phyloP scores from a whole-genome alignment of 2,113 vertebrate genomes.

The Cariama cristata region DNA sequence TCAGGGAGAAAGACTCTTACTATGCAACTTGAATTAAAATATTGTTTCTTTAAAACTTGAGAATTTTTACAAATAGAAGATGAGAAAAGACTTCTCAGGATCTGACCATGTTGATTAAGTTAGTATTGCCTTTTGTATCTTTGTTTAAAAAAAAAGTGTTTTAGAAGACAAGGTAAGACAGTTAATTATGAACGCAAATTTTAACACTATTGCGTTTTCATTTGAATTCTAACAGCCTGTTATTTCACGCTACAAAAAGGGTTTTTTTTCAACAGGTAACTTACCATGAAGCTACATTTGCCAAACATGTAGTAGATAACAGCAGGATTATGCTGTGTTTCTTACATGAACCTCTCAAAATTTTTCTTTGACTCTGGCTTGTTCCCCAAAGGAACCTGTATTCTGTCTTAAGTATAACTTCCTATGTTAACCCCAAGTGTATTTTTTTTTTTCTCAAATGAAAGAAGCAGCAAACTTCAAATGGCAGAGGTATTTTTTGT shows the following conservation, averaged over 20 bases:
- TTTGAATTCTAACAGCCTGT: background rate
- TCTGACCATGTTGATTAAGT: background rate
- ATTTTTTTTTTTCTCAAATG: background rate
- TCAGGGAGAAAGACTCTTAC: background rate
- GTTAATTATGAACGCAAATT: background rate
- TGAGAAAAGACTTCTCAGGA: background rate
- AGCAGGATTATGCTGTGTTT: background rate
- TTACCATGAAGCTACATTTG: background rate
- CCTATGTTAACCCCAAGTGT: background rate
- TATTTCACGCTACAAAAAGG: background rate
- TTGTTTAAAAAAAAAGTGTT: background rate
- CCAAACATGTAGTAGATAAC: background rate
- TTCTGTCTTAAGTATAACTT: background rate
- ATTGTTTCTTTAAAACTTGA: background rate
- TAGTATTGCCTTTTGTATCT: background rate
- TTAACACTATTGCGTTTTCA: background rate
- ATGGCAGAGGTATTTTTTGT: background rate
- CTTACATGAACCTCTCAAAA: background rate
- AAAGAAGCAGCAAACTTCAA: background rate
- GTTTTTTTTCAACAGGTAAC: background rate
- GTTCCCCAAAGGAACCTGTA: background rate
- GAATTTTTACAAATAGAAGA: background rate
- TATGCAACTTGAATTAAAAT: background rate
- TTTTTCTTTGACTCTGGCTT: background rate
- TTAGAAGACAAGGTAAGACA: background rate